Conservation (phyloP, 2,113 vertebrate species). For the Tringa solitaria region DNA sequence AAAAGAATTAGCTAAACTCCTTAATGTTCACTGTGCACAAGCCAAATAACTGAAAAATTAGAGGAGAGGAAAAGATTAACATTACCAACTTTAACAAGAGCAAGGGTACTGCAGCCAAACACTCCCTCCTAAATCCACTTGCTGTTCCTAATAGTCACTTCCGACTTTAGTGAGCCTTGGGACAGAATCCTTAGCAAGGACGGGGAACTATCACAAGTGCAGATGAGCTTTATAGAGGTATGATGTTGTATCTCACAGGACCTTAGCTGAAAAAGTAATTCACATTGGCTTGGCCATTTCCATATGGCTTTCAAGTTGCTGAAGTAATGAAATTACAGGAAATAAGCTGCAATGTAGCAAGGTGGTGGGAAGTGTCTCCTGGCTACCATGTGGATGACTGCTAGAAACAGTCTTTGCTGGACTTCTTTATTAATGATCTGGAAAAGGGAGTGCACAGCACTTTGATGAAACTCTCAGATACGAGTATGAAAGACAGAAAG, state of each 20-base stretch:
- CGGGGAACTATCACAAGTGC: background rate
- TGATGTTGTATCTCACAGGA: background rate
- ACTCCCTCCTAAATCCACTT: background rate
- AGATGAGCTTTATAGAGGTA: background rate
- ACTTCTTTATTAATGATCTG: slow-evolving; percentile 42
- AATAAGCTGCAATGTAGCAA: slow-evolving; percentile 21
- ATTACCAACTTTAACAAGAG: background rate
- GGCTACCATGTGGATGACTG: slow-evolving; percentile 28
- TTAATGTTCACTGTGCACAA: background rate
- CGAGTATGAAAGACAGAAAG: background rate
- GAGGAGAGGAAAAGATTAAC: background rate
- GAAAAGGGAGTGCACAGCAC: slow-evolving; percentile 1
- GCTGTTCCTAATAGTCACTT: background rate
- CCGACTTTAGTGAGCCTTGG: background rate
- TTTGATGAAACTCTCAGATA: slow-evolving; percentile 27
- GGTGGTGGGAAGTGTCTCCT: slow-evolving; percentile 34
- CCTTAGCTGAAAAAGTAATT: slow-evolving; percentile 29
- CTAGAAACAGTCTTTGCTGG: background rate
- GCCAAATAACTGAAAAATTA: background rate
- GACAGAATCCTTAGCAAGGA: background rate
- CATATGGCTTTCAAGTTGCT: slow-evolving; percentile 25
- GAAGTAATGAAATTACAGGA: slow-evolving; percentile 44
- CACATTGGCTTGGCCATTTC: background rate
- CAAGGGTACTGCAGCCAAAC: background rate
- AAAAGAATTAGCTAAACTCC: background rate